Evolutionary conservation across 2,888 invertebrate species (phyloP), one percentile per base, ranked within the genome.

Genomic region (Drosophila peninsularis): DNA sequence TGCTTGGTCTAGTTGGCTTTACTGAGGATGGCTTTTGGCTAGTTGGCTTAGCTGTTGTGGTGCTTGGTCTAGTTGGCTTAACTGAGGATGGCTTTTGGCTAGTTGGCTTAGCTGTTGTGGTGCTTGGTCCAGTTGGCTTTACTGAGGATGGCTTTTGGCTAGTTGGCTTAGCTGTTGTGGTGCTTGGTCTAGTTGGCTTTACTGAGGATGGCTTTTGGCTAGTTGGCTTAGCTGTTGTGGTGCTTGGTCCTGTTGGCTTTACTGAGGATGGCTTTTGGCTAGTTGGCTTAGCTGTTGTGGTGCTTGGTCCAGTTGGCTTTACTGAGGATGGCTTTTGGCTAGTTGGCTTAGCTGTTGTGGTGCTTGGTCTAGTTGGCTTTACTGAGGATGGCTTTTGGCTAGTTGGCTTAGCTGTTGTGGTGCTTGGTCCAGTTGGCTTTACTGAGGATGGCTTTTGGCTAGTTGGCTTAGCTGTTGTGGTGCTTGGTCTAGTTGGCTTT

Each of bases 321-420:
- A 30, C 27, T 1, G 30, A 30, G 1, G 53, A 41, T 2, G 63
- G 30, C 11, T 19, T 60, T 14, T 1, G 5, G 1, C 42, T 4
- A 5, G 17, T 68, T 13, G 65, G 21, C 49, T 21, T 50, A 0
- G 1, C 4, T 2, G 72, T 68, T 0, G 60, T 41, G 3, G 27
- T 30, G 10, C 30, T 30, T 30, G 30, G 10, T 1, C 30, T 2
- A 30, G 30, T 30, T 30, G 30, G 30, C 10, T 10, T 10, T 1
- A 30, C 27, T 30, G 27, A 30, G 2, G 42, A 21, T 0, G 42
- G 7, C 13, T 45, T 45, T 44, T 14, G 24, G n/a, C 3, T n/a
- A 3, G 10, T 24, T 32, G 42, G 13, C 19, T 9, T 34, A 41
- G 10, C 9, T 5, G 14, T 10, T 14, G n/a, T 21, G 36, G 36